phyloP scores from a whole-genome alignment of 2,888 invertebrate genomes.

The Augochlorella aurata region DNA sequence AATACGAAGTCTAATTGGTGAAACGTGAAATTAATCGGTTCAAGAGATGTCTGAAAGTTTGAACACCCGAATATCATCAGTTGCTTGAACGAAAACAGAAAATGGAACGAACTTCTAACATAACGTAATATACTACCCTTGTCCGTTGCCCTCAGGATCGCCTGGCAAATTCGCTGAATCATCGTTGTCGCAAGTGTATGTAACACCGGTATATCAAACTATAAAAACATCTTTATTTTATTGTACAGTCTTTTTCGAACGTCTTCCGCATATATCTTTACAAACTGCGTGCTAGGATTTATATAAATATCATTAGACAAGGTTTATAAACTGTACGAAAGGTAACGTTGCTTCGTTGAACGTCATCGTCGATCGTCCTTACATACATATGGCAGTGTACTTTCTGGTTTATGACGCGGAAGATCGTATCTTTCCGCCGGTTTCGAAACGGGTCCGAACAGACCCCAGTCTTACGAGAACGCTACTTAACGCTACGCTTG shows the following conservation, averaged over 20 bases:
- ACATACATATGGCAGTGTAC: conserved; percentile 76
- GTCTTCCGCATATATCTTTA: conserved; percentile 36
- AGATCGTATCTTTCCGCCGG: conserved; percentile 63
- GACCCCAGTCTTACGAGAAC: conserved; percentile 75
- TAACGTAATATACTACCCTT: no score
- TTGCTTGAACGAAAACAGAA: no score
- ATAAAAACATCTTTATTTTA: conserved; percentile 72
- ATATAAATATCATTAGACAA: conserved; percentile 64
- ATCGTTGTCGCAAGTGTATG: not conserved
- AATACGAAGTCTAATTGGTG: no score
- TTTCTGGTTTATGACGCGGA: conserved; percentile 72
- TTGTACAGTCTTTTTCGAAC: conserved; percentile 68
- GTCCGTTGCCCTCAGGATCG: no score
- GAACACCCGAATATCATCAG: no score
- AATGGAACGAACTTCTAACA: no score
- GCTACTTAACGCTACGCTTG: conserved; percentile 48
- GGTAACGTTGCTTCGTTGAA: conserved; percentile 67
- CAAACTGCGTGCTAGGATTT: conserved; percentile 32
- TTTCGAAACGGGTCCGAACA: conserved; percentile 64
- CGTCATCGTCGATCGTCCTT: conserved; percentile 35
- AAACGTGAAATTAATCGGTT: no score
- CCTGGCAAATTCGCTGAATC: not conserved
- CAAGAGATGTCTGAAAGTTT: no score
- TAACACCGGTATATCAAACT: conserved; percentile 67
- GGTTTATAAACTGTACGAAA: conserved; percentile 63